Base-by-base conservation (phyloP, 2,797 vertebrate species). In the Notoglanidium macrostoma region DNA sequence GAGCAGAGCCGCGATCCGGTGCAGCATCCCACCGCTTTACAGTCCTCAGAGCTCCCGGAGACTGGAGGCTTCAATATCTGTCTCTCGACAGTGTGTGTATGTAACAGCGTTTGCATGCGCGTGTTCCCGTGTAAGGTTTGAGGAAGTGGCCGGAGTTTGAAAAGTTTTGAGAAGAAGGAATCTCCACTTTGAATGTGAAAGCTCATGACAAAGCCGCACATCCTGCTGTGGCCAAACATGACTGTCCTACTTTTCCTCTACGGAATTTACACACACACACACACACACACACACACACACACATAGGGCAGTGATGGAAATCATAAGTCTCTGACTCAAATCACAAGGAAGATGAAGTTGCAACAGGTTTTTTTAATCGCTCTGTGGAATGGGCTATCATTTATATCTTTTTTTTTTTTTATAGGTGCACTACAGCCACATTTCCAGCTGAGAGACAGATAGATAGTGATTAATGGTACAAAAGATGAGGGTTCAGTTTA, bases 131-230 rank as follows among this genome's bases (percentile, higher is more conserved):
- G 35, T n/a, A 14, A 82, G 51, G 10, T 49, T 49, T 84, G 19
- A 72, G 74, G 49, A 32, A 73, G 65, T 63, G 87, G 87, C 83
- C 29, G 87, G 87, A 51, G 83, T 35, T 77, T 35, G 26, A 51
- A 57, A 85, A 65, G 44, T 32, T 49, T 74, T n/a, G 72, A 74
- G 44, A 74, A 74, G 46, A 14, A 49, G 83, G 29, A 81, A 85
- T 85, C 46, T 85, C 63, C 55, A 35, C 21, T 0, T 26, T 15
- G 32, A 23, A 3, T n/a, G 19, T 15, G 11, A 61, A 77, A 61
- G 11, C 19, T 51, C 83, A 15, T 57, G 72, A 84, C 32, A n/a
- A 74, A 63, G 9, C 17, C 12, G 1, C 61, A 55, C 8, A 29
- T 5, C 26, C 1, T 55, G 23, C 46, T 17, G 57, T 61, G 78